A percentile compares a stretch with the other conserved stretches of the same genome.
Evolutionary conservation across 2,797 vertebrate genomes (phyloP).

Genomic region (Intellagama lesueurii): DNA sequence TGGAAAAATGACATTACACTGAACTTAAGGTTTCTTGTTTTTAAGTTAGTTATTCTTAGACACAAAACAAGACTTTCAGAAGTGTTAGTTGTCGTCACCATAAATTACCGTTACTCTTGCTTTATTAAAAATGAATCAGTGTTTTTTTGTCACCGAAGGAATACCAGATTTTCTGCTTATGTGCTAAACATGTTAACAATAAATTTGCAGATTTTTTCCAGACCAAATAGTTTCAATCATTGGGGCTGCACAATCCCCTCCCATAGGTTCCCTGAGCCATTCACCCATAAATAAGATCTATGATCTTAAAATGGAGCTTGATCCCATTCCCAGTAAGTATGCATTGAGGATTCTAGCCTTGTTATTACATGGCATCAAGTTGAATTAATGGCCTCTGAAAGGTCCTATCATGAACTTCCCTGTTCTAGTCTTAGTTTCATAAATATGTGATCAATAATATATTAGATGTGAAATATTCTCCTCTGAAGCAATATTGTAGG

Average conservation of each 20-base stretch:
- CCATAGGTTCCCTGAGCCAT: background rate
- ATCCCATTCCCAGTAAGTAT: background rate
- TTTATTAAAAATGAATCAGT: slow-evolving; percentile 2
- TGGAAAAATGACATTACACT: background rate
- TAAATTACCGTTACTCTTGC: background rate
- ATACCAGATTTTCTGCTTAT: background rate
- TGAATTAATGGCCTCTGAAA: too few species aligned
- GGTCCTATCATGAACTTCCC: too few species aligned
- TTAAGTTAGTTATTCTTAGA: background rate
- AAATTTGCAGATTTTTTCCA: background rate
- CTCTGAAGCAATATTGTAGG: background rate
- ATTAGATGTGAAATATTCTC: background rate
- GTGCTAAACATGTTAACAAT: background rate
- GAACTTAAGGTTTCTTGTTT: background rate
- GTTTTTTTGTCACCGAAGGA: background rate
- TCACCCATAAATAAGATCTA: background rate
- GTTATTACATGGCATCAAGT: too few species aligned
- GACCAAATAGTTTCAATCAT: background rate
- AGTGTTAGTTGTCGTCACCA: background rate
- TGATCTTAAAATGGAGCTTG: background rate
- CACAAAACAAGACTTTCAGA: background rate
- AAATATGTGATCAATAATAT: background rate
- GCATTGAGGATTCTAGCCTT: background rate
- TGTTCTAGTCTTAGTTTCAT: background rate
- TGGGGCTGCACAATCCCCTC: background rate